Base-by-base conservation (phyloP, 2,113 vertebrate genomes). In the Eleginops maclovinus region DNA sequence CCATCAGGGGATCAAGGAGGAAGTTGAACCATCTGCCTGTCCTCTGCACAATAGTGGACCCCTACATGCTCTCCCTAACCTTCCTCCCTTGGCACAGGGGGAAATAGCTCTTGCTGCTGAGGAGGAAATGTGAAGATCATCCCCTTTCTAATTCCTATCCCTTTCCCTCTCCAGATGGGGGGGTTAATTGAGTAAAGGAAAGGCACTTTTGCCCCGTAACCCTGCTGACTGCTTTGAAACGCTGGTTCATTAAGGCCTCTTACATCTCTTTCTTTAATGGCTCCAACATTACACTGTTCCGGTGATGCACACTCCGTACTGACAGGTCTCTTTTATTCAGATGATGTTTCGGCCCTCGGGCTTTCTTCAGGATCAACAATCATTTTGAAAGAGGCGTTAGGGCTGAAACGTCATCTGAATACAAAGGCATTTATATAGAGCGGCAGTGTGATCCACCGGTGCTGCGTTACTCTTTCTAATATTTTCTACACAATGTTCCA, bases 131-230 rank as follows among this genome's bases (percentile, higher is more conserved):
- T 63, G 69, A 53, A 56, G 79, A 82, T 87, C 79, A 83, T 86
- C 75, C 66, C 41, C 79, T 83, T 79, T 85, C 71, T 88, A 82
- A 82, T 87, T 88, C 76, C 72, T 53, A 21, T 81, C 75, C 79
- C 54, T 67, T 60, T 7, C 70, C 77, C 56, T 69, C 73, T 90
- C 90, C 92, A 92, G 87, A 93, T 91, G 85, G 90, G 83, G 90
- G 88, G 31, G 92, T 90, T 93, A 93, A 94, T 93, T 91, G 83
- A 88, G 81, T 83, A 84, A 90, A 90, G 80, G 77, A 82, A 86
- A 88, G 79, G 68, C 78, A 55, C 61, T 85, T 89, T 85, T 66
- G 59, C 59, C 77, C 79, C 81, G 66, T 84, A 87, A 85, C 72
- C 77, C 70, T 77, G 77, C 77, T 69, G 84, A 82, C 73, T 82